Conservation (phyloP, 2,797 vertebrate genomes). For the Mormyrops boulengeri region DNA sequence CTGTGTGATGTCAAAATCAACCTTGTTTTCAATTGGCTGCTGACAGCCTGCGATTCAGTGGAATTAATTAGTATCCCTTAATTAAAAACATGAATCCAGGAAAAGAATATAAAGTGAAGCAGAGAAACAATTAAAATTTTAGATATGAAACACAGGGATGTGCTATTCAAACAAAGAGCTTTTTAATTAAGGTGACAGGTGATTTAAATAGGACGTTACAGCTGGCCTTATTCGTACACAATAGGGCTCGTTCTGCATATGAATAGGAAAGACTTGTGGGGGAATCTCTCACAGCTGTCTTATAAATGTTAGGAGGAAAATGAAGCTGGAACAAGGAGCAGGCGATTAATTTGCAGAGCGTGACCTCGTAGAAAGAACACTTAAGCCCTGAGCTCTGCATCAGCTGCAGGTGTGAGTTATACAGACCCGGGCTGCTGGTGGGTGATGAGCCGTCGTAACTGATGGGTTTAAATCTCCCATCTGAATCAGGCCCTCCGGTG, state of each 20-base stretch:
- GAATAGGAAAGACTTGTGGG: background rate
- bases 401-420: background rate
- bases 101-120: slow-evolving; percentile 16
- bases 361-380: background rate
- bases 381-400: background rate
- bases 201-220: background rate
- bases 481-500: slow-evolving; percentile 17
- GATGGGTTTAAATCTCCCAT: slow-evolving; percentile 25
- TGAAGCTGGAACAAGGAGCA: background rate
- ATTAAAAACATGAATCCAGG: slow-evolving; percentile 12
- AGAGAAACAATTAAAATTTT: slow-evolving; percentile 15
- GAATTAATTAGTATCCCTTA: slow-evolving; percentile 10
- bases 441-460: slow-evolving; percentile 15
- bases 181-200: background rate
- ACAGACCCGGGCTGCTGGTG: background rate
- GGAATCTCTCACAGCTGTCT: background rate
- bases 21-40: background rate
- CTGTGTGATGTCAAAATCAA: background rate
- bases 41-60: background rate
- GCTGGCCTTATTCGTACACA: background rate
- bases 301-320: background rate
- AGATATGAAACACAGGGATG: background rate
- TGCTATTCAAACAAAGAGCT: background rate
- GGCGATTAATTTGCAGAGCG: background rate
- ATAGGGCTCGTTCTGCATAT: background rate